Evolutionary conservation across 1,140 invertebrate genomes (phyloP).

Genomic region (Lepidurus arcticus): DNA sequence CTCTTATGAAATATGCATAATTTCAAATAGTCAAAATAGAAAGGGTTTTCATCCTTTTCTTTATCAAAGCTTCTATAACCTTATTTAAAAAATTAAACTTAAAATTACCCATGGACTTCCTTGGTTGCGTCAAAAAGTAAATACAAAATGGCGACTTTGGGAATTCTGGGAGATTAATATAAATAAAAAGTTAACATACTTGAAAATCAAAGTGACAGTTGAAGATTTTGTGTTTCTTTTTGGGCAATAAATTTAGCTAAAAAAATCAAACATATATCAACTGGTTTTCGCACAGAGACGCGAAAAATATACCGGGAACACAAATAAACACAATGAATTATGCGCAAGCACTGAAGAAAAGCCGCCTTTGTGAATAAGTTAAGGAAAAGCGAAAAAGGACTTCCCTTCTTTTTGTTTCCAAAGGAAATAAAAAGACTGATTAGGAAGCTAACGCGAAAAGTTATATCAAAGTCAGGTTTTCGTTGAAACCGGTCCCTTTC

Average conservation of each 20-base stretch:
- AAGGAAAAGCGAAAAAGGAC: background rate
- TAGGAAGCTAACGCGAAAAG: background rate
- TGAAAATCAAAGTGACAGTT: too few relatives aligned
- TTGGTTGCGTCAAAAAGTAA: too few relatives aligned
- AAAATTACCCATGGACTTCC: too few relatives aligned
- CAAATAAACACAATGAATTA: conserved; percentile 8
- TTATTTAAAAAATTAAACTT: too few relatives aligned
- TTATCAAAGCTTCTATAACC: too few relatives aligned
- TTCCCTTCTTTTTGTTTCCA: background rate
- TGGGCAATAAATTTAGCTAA: background rate
- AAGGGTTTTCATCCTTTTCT: too few relatives aligned
- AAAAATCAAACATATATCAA: background rate
- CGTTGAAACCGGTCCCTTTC: background rate
- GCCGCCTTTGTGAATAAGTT: conserved; percentile 15
- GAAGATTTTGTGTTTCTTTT: background rate
- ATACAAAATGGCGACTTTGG: too few relatives aligned
- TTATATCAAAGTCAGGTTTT: background rate
- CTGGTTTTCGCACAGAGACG: background rate
- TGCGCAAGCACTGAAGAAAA: background rate
- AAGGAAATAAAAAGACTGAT: background rate
- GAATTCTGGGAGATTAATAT: too few relatives aligned
- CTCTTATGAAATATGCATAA: background rate
- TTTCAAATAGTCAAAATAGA: background rate
- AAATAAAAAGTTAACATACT: too few relatives aligned
- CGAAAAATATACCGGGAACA: background rate